Evolutionary conservation across 2,113 vertebrate species (phyloP).

Genomic region (Scopus umbretta): DNA sequence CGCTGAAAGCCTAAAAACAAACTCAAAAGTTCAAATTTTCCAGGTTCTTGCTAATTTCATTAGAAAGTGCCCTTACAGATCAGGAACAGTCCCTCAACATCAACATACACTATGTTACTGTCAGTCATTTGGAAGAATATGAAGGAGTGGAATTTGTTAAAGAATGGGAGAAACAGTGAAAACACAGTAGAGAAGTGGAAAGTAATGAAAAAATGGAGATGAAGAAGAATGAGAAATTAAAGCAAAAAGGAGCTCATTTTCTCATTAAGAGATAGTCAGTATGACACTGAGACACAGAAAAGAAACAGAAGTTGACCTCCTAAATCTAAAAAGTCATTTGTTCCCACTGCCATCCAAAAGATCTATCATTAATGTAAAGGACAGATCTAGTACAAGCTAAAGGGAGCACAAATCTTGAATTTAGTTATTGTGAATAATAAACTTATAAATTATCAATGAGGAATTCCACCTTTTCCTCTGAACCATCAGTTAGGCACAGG

Average conservation of each 20-base stretch:
- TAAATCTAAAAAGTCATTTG: neutral
- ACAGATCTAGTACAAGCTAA: neutral
- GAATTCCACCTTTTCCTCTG: neutral
- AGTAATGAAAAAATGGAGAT: neutral
- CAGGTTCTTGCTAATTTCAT: neutral
- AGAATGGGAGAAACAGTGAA: neutral
- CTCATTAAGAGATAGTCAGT: neutral
- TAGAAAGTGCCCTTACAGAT: neutral
- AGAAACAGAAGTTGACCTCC: neutral
- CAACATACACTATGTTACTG: neutral
- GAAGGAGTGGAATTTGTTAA: neutral
- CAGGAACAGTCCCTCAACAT: neutral
- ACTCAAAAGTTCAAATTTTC: neutral
- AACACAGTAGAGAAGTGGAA: neutral
- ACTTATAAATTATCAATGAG: neutral
- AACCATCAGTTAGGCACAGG: neutral
- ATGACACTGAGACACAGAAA: neutral
- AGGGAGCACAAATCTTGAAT: neutral
- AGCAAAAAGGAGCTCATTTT: neutral
- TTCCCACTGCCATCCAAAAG: neutral
- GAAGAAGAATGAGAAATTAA: neutral
- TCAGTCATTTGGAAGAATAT: neutral
- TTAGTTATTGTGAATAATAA: neutral
- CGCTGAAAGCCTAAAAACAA: neutral
- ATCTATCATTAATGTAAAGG: neutral